Evolutionary conservation across 2,797 vertebrate species (phyloP), one percentile per base, ranked within the genome.

Genomic region (Brachyrhaphis roseni): DNA sequence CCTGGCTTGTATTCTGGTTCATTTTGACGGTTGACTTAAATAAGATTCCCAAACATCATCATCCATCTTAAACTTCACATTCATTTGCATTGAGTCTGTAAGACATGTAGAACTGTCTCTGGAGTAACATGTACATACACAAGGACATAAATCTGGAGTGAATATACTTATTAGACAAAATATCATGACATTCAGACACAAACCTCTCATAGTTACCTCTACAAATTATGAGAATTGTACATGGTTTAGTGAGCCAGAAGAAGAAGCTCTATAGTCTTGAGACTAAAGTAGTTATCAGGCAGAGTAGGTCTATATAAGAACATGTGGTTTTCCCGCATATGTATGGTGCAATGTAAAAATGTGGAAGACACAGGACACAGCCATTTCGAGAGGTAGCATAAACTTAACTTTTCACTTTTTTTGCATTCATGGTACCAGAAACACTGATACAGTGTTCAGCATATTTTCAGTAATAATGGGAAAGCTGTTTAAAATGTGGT

Each of bases 321-420:
- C 83, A 34, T 84, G 87, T 82, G 87, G 82, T 82, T 84, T 88
- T 90, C 85, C 84, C 89, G 82, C 84, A 81, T 82, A 85, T 76
- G 83, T 78, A 78, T 78, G 77, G 59, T 82, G 78, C 78, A 87
- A 89, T 62, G 55, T 82, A 81, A 34, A 28, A 5, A 86, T 84
- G 86, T 86, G 84, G 84, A 92, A 88, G 84, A 84, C 86, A 41
- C 59, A 79, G 77, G 86, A 88, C 72, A 72, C 85, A 90, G 74
- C 84, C 85, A 79, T 82, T 92, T 88, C 79, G 87, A 89, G 75
- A 76, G 92, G 91, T 91, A 92, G 94, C 82, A 93, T 86, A 87
- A 83, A 86, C 86, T 87, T 92, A 90, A 89, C 87, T 88, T 86
- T 89, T 73, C 78, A 82, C 91, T 82, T 93, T 92, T 90, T 92